Evolutionary conservation across 2,113 vertebrate genomes (phyloP).

Genomic region (Cervus canadensis): DNA sequence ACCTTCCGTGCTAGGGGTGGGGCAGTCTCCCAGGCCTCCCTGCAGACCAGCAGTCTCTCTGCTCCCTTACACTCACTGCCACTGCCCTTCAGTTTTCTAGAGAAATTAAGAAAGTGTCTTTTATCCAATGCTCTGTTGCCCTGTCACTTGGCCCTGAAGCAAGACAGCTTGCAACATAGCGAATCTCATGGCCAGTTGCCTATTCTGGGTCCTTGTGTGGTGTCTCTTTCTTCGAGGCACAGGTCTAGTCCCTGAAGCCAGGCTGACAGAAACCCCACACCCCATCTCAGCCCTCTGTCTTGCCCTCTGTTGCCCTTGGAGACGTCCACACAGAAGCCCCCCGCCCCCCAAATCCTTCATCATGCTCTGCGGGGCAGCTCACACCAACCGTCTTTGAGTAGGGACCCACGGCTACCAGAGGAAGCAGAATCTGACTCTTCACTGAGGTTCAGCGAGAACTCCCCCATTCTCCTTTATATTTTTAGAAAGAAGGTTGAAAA

Average conservation of each 20-base stretch:
- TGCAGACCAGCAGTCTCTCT: not conserved
- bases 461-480: constrained; percentile 20
- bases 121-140: not conserved
- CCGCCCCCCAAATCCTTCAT: not conserved
- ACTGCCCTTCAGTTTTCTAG: not conserved
- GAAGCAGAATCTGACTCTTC: not conserved
- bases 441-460: not conserved
- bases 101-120: not conserved
- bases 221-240: not conserved
- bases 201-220: not conserved
- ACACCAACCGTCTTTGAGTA: not conserved
- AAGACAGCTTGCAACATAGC: not conserved
- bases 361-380: not conserved
- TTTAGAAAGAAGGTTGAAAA: constrained; percentile 34
- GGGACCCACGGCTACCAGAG: not conserved
- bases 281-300: not conserved
- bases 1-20: rapidly evolving
- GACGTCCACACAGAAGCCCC: not conserved
- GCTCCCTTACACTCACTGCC: not conserved
- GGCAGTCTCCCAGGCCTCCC: not conserved
- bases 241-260: not conserved
- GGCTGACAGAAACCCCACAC: not conserved
- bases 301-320: rapidly evolving
- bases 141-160: not conserved
- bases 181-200: not conserved